A percentile compares a stretch with the other conserved stretches of the same genome.
These are phyloP conservation scores for Amphibalanus amphitrite DNA, from an alignment of 1,140 invertebrate species.

Conservation along the genomic window DNA sequence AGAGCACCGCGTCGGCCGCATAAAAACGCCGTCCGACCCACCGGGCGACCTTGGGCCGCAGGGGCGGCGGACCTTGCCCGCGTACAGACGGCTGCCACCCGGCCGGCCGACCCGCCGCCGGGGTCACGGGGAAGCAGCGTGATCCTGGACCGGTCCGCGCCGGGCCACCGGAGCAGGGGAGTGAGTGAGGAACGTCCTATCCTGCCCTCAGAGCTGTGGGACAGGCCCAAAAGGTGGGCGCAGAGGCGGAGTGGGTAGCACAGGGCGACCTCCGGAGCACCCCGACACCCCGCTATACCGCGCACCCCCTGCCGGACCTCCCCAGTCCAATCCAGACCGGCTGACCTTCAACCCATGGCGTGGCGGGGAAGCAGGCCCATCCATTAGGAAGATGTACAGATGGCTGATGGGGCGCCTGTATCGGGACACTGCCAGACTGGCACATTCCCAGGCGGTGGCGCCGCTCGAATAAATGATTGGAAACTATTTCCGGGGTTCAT, in stretches of 20 bases:
- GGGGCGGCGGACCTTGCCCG: neutral
- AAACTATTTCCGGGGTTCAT: no score
- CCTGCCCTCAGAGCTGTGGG: no score
- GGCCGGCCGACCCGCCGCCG: neutral
- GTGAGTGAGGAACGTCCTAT: no score
- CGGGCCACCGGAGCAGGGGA: no score
- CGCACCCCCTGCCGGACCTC: no score
- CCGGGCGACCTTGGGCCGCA: neutral
- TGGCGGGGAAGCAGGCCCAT: neutral
- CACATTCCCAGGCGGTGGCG: no score
- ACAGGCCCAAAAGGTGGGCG: no score
- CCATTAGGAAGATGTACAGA: neutral
- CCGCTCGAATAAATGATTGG: no score
- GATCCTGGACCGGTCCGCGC: no score
- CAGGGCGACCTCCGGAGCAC: neutral
- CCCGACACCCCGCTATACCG: neutral
- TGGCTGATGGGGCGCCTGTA: neutral
- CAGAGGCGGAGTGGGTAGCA: neutral
- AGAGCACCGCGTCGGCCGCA: no score
- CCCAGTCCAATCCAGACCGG: neutral
- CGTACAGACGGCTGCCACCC: neutral
- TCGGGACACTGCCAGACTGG: no score
- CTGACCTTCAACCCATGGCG: neutral
- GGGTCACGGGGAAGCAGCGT: neutral
- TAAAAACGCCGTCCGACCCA: neutral